Conservation (phyloP, 2,113 vertebrate genomes). For the Thunnus maccoyii region DNA sequence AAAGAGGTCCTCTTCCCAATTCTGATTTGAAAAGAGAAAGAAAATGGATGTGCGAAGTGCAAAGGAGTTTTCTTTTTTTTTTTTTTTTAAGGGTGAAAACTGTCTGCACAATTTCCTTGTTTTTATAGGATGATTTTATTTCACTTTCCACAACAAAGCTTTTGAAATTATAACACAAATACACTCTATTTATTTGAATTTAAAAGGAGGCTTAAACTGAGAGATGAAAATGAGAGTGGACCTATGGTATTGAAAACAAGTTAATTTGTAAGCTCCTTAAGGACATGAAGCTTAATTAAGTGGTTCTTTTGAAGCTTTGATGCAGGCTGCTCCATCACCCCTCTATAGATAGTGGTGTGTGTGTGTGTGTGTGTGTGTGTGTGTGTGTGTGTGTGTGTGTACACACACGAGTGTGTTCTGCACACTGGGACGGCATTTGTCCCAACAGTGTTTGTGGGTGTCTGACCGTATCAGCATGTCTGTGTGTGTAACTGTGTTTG, state of each 20-base stretch:
- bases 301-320: conserved; percentile 76
- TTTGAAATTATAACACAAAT: conserved; percentile 52
- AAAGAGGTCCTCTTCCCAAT: conserved; percentile 59
- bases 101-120: conserved; percentile 8
- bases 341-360: conserved; percentile 44
- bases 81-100: not conserved
- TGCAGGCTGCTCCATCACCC: conserved; percentile 69
- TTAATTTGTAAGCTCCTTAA: conserved; percentile 78
- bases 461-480: conserved; percentile 40
- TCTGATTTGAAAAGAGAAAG: conserved; percentile 38
- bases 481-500: conserved; percentile 40
- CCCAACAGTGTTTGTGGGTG: conserved; percentile 49
- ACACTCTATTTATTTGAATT: conserved; percentile 43
- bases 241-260: conserved; percentile 69
- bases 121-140: conserved; percentile 31
- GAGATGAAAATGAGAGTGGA: conserved; percentile 61
- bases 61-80: conserved; percentile 5
- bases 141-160: conserved; percentile 10
- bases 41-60: conserved; percentile 48
- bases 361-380: conserved; percentile 43
- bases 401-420: conserved; percentile 1
- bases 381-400: conserved; percentile 13
- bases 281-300: conserved; percentile 78
- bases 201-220: conserved; percentile 31
- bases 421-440: conserved; percentile 20